Conservation (phyloP, 2,888 invertebrate genomes). For the Linnaemya vulpina region DNA sequence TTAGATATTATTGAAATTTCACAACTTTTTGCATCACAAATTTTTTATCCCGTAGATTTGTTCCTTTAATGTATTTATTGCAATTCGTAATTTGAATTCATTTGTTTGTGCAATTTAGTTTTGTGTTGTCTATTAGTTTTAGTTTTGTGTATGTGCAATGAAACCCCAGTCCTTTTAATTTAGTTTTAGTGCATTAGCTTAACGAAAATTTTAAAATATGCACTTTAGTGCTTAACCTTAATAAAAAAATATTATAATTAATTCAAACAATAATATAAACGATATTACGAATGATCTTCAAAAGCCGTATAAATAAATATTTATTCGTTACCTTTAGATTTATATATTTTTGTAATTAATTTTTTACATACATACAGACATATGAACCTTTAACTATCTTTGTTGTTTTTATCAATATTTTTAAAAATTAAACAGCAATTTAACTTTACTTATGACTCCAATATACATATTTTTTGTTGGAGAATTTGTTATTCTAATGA, state of each 20-base stretch:
- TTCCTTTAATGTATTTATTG: conserved; percentile 2
- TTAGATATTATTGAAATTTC: conserved; percentile 32
- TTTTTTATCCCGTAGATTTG: conserved; percentile 5
- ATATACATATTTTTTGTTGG: background rate
- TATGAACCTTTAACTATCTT: background rate
- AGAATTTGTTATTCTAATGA: too few species aligned
- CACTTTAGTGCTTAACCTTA: conserved; percentile 49
- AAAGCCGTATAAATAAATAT: conserved; percentile 31
- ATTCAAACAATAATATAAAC: conserved; percentile 11
- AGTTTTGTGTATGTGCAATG: conserved; percentile 5
- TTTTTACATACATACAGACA: background rate
- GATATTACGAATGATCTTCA: conserved; percentile 35
- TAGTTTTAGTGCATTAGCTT: conserved; percentile 13
- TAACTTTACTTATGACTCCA: background rate
- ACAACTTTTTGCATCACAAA: conserved; percentile 23
- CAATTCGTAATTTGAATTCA: conserved; percentile 25
- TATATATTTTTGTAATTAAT: conserved; percentile 6
- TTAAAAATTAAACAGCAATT: background rate
- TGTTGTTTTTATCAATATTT: background rate
- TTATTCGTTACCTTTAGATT: background rate
- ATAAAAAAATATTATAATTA: background rate
- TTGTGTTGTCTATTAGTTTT: conserved; percentile 27
- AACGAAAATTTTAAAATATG: background rate
- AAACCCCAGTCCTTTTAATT: conserved; percentile 36
- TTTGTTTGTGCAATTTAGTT: conserved; percentile 56